Percentiles rank a stretch among this genome's conserved stretches.
Conservation (phyloP, 2,888 invertebrate genomes). For the Sinohyriopsis cumingii region DNA sequence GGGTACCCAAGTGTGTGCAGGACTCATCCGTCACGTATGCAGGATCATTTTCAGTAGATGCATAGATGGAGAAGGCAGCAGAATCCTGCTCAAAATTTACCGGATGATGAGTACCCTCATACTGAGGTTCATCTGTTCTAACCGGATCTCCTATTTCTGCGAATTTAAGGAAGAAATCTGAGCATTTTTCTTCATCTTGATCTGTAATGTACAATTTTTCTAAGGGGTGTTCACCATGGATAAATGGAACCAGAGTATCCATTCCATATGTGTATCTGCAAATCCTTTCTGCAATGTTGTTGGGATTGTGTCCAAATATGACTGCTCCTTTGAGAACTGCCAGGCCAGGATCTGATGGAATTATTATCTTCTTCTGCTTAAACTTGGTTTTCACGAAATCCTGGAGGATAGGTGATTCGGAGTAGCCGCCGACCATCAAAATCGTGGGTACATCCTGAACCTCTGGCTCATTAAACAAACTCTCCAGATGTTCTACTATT, state of each 20-base stretch:
- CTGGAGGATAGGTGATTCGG: constrained; percentile 35
- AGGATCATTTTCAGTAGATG: constrained; percentile 26
- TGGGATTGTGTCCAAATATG: constrained; percentile 37
- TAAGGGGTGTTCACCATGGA: constrained; percentile 20
- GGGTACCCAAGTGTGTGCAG: constrained; percentile 29
- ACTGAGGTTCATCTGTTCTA: constrained; percentile 23
- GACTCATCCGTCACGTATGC: constrained; percentile 19
- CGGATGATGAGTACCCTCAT: constrained; percentile 19
- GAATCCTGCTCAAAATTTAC: constrained; percentile 10
- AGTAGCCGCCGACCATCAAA: constrained; percentile 45
- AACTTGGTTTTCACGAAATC: constrained; percentile 23
- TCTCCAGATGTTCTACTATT: constrained; percentile 24
- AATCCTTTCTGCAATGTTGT: constrained; percentile 23
- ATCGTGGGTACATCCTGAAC: constrained; percentile 31
- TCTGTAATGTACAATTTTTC: constrained; percentile 18
- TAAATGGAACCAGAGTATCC: constrained; percentile 15
- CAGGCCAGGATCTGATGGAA: constrained; percentile 37
- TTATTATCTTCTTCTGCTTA: constrained; percentile 26
- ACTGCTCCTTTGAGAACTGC: constrained; percentile 43
- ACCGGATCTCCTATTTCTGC: constrained; percentile 28
- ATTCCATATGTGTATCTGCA: constrained; percentile 36
- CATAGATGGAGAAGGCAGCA: constrained; percentile 23
- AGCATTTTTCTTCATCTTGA: constrained; percentile 17
- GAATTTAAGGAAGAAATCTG: constrained; percentile 30
- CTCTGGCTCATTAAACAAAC: constrained; percentile 17